Base-by-base conservation (phyloP, 2,797 vertebrate genomes). In the Bucorvus abyssinicus region DNA sequence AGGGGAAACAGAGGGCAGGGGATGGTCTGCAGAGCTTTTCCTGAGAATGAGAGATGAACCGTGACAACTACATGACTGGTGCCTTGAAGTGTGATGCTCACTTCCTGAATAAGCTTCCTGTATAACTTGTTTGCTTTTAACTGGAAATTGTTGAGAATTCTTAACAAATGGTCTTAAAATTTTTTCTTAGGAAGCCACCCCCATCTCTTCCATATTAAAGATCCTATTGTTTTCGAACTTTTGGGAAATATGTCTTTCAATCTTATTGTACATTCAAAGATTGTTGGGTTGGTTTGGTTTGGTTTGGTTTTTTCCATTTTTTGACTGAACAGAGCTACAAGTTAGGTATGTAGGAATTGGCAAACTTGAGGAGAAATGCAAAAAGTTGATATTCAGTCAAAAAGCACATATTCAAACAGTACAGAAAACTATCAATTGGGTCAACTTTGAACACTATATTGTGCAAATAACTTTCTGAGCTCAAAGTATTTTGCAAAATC, bases 401-500 rank as follows among this genome's bases (percentile, higher is more conserved):
- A 84, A 87, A 82, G 2, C 9, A 9, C 85, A 80, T 21, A 29
- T 69, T 84, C 68, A 61, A 93, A 67, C n/a, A 59, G 30, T 55
- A 11, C 5, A 38, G 36, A 74, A 95, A 88, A 82, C 42, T 56
- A 63, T 18, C n/a, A 93, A 3, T 11, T 79, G 52, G 49, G 81
- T 93, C 76, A 87, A 12, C 59, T 90, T 84, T 6, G 30, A 82
- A 49, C 5, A 44, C 10, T 36, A 3, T 45, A 29, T 34, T 86
- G n/a, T 84, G 52, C 55, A 84, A 88, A 75, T 90, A 92, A 71
- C 49, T 30, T 49, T 85, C 52, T 53, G 65, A 87, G 60, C 75
- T 81, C 71, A 89, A 92, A 78, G 53, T 61, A 78, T 68, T 95
- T 94, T 90, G 79, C 53, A 87, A 89, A 92, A 92, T 83, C 45